Base-by-base conservation (phyloP, 2,888 invertebrate species). In the Fragum fragum region DNA sequence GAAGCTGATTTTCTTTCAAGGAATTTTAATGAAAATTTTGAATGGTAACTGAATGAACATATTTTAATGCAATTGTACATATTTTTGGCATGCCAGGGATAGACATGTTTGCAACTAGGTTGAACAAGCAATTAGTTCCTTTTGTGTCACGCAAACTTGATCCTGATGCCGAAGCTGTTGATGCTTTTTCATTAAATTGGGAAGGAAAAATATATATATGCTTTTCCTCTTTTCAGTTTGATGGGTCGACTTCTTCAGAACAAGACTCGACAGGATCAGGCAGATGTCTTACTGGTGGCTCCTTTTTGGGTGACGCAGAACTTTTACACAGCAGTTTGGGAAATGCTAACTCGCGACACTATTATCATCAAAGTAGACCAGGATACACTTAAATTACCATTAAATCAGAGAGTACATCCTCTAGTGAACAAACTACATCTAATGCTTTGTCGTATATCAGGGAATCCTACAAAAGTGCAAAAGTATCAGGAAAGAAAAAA, bases 221-320 rank as follows among this genome's bases (percentile, higher is more conserved):
- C 59, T 42, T 73, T 79, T 73, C 69, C 78, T n/a, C 78, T 69
- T 78, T 73, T 78, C 78, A 78, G 78, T 52, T 57, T 66, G 52
- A 39, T 73, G 26, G 73, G 42, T 26, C 66, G 73, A 36, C 21
- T 73, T 21, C n/a, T 79, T 47, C 69, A 73, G 69, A 79, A n/a
- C n/a, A n/a, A 73, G 63, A 21, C 47, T n/a, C 36, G 73, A 61
- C 57, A 73, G 53, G 79, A 73, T 42, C 55, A 59, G 21, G 70
- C 79, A 79, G 70, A 79, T 36, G 53, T 52, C 36, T 47, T 79
- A 52, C 61, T 79, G 73, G 74, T 79, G 79, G 70, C 70, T 39
- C 73, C 73, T 52, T 52, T 73, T 29, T 73, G 70, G 66, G 26
- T 68, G 47, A 68, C 73, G n/a, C 78, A 78, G 73, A 78, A 73